Evolutionary conservation across 2,797 vertebrate species (phyloP).

Genomic region (Sibirionetta formosa): DNA sequence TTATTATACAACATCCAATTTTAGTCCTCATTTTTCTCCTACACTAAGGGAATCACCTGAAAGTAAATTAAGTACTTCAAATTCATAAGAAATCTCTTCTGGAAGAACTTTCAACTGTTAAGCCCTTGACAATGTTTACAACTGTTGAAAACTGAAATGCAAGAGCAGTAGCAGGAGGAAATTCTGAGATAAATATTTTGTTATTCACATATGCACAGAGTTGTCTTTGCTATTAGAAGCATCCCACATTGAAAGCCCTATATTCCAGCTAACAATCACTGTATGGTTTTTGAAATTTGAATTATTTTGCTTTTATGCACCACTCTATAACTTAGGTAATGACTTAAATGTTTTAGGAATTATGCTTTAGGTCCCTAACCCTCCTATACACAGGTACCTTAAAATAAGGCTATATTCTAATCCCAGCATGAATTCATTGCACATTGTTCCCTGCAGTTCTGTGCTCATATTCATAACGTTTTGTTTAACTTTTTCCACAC

Average conservation of each 20-base stretch:
- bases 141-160: not conserved
- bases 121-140: not conserved
- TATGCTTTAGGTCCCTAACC: not conserved
- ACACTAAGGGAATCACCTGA: not conserved
- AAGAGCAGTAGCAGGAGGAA: not conserved
- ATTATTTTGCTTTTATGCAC: not conserved
- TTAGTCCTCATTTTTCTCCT: not conserved
- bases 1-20: not conserved
- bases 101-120: not conserved
- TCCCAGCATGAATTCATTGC: not conserved
- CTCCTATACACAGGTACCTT: accelerated
- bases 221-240: not conserved
- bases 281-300: not conserved
- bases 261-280: not conserved
- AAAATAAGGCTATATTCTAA: not conserved
- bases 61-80: not conserved
- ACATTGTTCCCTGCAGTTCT: not conserved
- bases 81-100: not conserved
- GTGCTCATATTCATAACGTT: not conserved
- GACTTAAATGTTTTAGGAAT: not conserved
- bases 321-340: not conserved
- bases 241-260: not conserved
- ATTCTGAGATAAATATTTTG: not conserved
- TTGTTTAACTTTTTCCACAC: not conserved
- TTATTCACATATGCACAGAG: not conserved